Conservation (phyloP, 2,888 invertebrate genomes). For the Cerceris ruficornis region DNA sequence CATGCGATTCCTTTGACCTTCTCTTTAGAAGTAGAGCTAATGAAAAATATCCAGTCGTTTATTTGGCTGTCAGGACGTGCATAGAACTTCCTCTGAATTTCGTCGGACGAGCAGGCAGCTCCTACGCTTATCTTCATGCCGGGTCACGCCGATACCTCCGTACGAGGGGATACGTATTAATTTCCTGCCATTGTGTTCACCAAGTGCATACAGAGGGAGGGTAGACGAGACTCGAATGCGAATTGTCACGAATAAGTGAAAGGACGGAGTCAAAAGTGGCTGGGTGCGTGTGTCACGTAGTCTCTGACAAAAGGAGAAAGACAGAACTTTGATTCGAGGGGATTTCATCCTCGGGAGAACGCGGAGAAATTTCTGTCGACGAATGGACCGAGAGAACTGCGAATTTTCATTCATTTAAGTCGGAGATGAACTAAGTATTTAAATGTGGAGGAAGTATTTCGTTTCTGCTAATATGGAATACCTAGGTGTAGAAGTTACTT, state of each 20-base stretch:
- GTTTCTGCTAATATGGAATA: too few species aligned
- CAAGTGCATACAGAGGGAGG: slow-evolving; percentile 24
- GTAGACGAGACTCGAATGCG: slow-evolving; percentile 36
- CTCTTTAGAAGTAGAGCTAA: too few species aligned
- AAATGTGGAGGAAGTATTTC: too few species aligned
- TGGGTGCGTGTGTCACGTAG: background rate
- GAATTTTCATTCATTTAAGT: too few species aligned
- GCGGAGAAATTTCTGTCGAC: too few species aligned
- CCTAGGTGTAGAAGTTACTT: too few species aligned
- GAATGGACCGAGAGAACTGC: too few species aligned
- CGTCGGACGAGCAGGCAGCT: slow-evolving; percentile 4
- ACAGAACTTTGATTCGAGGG: background rate
- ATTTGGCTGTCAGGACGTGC: too few species aligned
- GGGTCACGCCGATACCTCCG: background rate
- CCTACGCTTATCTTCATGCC: slow-evolving; percentile 36
- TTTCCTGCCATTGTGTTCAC: slow-evolving; percentile 49
- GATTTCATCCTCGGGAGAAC: too few species aligned
- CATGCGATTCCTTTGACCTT: too few species aligned
- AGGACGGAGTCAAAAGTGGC: background rate
- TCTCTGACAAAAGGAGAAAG: background rate
- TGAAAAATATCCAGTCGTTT: too few species aligned
- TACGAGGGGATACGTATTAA: slow-evolving; percentile 36
- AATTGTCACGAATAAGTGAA: slow-evolving; percentile 18
- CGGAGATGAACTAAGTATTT: too few species aligned
- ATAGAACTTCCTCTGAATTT: background rate